Evolutionary conservation across 2,113 vertebrate species (phyloP), one percentile per base, ranked within the genome.

Genomic region (Siniperca knerii): DNA sequence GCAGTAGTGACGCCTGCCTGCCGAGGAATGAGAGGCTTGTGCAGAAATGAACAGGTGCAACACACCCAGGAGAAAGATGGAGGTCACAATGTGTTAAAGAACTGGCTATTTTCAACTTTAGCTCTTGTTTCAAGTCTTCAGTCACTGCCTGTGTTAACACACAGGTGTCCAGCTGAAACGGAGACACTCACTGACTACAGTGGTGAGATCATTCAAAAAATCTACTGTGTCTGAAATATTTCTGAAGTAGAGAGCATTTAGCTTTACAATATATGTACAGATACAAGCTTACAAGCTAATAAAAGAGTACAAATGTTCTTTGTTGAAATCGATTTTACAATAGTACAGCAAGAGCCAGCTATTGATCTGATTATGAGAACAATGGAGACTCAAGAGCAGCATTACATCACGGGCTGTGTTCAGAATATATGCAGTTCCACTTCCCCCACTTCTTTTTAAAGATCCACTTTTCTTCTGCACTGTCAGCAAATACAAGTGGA

Each of bases 41-140:
- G 46, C 54, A 69, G 42, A 82, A 84, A 90, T 60, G 20, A 87
- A 84, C 62, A 91, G 70, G 77, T 91, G 87, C 82, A 69, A 48
- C 74, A 77, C 58, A 69, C 74, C n/a, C 80, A 55, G 61, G 75
- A 79, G 67, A 77, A 65, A 85, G 58, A 46, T 23, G 8, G 35
- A 81, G 54, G 70, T 68, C 42, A 21, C 57, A 64, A 13, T 58
- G 61, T 4, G 2, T 69, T 54, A 11, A 82, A 86, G n/a, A 87
- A 50, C 42, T 40, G 52, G n/a, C 48, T 90, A 78, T 90, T 89
- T 90, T 65, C 37, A 79, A 68, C 37, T n/a, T 74, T 20, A 57
- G 29, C 65, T 76, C 48, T 68, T 60, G 29, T 79, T 87, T 77
- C 55, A 60, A 2, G 82, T 77, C 57, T 75, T 71, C 58, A 68